Conservation (phyloP, 1,140 invertebrate species). For the Megalonaias nervosa region DNA sequence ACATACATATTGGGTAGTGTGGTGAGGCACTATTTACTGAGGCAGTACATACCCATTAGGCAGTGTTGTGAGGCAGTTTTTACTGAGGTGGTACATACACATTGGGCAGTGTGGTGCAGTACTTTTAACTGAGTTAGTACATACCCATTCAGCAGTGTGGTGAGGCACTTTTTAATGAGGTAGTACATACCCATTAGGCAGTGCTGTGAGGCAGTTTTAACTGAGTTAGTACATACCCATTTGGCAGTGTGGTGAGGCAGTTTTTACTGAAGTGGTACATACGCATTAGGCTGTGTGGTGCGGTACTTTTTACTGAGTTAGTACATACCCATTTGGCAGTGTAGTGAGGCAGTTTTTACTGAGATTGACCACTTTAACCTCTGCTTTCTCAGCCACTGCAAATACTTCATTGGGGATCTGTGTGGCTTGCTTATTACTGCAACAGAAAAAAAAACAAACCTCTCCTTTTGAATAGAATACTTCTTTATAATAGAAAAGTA, state of each 20-base stretch:
- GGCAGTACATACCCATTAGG: constrained; percentile 77
- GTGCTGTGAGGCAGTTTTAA: too few species aligned
- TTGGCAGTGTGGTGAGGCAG: constrained; percentile 78
- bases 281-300: too few species aligned
- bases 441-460: constrained; percentile 27
- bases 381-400: constrained; percentile 79
- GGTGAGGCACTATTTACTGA: too few species aligned
- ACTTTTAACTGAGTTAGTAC: constrained; percentile 28
- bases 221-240: constrained; percentile 74
- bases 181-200: constrained; percentile 58
- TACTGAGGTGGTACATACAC: constrained; percentile 75
- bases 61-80: constrained; percentile 81
- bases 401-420: constrained; percentile 82
- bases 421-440: constrained; percentile 75
- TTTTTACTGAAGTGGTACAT: constrained; percentile 84
- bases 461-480: not conserved
- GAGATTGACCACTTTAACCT: constrained; percentile 84
- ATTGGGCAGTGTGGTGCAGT: too few species aligned
- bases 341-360: constrained; percentile 83
- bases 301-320: too few species aligned
- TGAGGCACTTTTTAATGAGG: constrained; percentile 85
- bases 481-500: not conserved
- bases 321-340: constrained; percentile 79
- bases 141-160: constrained; percentile 80
- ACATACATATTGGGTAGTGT: too few species aligned